Evolutionary conservation across 2,888 invertebrate species (phyloP).

Genomic region (Folsomia manolachei): DNA sequence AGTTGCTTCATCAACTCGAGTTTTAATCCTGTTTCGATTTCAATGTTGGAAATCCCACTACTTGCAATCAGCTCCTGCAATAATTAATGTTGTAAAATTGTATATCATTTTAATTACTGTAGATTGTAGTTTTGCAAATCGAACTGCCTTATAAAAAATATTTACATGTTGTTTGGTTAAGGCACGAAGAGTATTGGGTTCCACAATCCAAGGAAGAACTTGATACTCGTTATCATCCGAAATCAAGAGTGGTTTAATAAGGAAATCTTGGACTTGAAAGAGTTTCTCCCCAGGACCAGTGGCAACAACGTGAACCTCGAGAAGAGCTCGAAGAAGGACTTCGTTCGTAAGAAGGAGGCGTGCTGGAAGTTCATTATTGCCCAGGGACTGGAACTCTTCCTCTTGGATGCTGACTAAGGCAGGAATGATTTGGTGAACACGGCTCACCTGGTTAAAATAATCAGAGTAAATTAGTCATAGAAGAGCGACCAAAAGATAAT

Average conservation of each 20-base stretch:
- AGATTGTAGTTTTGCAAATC: too few relatives aligned
- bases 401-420: constrained; percentile 64
- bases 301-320: constrained; percentile 24
- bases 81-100: too few relatives aligned
- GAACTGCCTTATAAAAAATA: too few relatives aligned
- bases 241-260: constrained; percentile 31
- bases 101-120: too few relatives aligned
- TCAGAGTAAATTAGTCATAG: too few relatives aligned
- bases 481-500: too few relatives aligned
- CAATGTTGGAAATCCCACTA: constrained; percentile 46
- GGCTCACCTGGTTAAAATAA: constrained; percentile 58
- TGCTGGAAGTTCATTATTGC: constrained; percentile 60
- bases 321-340: constrained; percentile 56
- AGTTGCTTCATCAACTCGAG: constrained; percentile 68
- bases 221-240: constrained; percentile 55
- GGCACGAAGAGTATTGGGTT: constrained; percentile 58
- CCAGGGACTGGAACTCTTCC: constrained; percentile 61
- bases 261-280: constrained; percentile 23
- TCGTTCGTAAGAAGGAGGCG: constrained; percentile 61
- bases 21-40: constrained; percentile 60
- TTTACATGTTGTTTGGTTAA: constrained; percentile 44
- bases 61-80: background rate
- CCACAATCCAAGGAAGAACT: constrained; percentile 72
- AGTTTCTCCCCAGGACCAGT: constrained; percentile 31
- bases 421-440: constrained; percentile 65